These are phyloP conservation scores for Amiota mariae DNA, from an alignment of 2,888 invertebrate genomes.

Conservation along the genomic window DNA sequence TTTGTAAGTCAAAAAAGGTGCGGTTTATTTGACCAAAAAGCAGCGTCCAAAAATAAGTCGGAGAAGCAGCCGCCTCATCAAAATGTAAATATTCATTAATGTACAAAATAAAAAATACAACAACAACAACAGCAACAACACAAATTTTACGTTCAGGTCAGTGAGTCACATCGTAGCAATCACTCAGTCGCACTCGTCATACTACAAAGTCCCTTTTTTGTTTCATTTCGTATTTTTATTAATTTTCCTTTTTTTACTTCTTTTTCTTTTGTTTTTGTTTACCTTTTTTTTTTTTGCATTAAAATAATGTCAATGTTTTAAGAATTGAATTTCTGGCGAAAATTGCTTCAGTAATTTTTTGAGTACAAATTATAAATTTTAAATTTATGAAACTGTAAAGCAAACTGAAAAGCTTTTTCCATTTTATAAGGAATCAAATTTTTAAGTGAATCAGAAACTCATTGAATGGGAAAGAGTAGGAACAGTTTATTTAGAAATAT, in stretches of 20 bases:
- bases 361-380: conserved; percentile 11
- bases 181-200: conserved; percentile 29
- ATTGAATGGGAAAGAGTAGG: no score
- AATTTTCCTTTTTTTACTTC: background rate
- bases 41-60: conserved; percentile 32
- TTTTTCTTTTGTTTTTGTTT: no score
- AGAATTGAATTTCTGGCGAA: background rate
- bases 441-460: no score
- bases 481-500: no score
- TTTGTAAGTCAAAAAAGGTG: conserved; percentile 13
- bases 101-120: conserved; percentile 20
- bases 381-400: no score
- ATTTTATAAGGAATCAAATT: no score
- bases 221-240: background rate
- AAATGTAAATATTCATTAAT: conserved; percentile 64
- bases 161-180: conserved; percentile 44
- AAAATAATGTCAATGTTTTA: background rate
- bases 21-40: conserved; percentile 30
- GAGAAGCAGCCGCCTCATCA: conserved; percentile 38
- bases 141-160: conserved; percentile 47
- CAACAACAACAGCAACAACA: no score
- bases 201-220: background rate
- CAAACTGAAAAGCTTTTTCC: no score
- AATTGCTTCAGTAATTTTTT: conserved; percentile 18
- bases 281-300: background rate